phyloP scores from a whole-genome alignment of 2,888 invertebrate genomes.

The Metacarcinus magister region DNA sequence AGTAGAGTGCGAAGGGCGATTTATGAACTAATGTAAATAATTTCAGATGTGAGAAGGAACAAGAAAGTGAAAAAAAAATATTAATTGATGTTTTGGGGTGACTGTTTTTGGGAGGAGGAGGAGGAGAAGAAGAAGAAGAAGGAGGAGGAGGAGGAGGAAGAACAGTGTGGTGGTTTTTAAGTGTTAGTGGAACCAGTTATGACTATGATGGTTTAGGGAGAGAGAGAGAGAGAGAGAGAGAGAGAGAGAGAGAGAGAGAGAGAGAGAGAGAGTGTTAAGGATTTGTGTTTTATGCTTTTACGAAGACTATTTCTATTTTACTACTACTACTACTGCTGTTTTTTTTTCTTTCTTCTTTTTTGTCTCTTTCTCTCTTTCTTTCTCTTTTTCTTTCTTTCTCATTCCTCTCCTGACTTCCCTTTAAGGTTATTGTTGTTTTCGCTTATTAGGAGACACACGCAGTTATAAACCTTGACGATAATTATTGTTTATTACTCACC shows the following conservation, averaged over 20 bases:
- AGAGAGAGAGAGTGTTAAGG: background rate
- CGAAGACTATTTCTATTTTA: background rate
- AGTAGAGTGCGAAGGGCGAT: background rate
- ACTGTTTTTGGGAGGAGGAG: no score
- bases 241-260: constrained; percentile 3
- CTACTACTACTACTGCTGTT: background rate
- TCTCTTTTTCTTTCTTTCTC: background rate
- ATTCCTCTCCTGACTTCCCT: background rate
- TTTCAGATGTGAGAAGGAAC: background rate
- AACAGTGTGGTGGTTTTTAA: no score
- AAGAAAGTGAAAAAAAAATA: no score
- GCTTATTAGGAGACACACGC: background rate
- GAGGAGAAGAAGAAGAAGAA: no score
- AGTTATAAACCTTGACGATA: background rate
- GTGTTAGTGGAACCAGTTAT: no score
- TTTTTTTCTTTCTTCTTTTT: background rate
- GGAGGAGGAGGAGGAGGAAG: no score
- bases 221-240: constrained; percentile 34
- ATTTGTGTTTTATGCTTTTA: background rate
- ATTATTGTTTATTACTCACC: background rate
- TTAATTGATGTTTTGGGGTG: no score
- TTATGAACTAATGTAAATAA: background rate
- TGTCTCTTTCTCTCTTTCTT: background rate
- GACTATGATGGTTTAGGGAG: background rate
- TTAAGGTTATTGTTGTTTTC: background rate